Conservation (phyloP, 2,888 invertebrate species). For the Limnephilus marmoratus region DNA sequence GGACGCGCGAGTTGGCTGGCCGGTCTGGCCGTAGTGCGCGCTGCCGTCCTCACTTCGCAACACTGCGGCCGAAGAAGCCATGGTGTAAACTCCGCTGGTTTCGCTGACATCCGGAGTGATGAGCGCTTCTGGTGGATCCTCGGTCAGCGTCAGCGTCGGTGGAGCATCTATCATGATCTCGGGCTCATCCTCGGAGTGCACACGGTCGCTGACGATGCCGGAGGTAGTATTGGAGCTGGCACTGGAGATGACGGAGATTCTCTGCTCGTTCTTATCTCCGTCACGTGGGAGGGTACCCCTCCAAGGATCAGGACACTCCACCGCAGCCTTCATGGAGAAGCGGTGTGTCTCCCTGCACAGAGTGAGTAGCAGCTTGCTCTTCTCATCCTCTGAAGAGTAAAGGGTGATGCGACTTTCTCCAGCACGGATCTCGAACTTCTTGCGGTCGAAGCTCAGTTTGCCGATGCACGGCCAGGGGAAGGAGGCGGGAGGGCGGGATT, state of each 20-base stretch:
- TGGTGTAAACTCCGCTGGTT: conserved; percentile 91
- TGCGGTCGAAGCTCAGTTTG: conserved; percentile 96
- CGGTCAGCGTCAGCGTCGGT: conserved; percentile 86
- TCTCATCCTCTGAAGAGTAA: conserved; percentile 94
- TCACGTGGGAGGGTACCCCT: conserved; percentile 78
- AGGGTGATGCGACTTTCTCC: conserved; percentile 92
- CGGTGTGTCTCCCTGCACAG: conserved; percentile 96
- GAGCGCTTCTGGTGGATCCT: conserved; percentile 73
- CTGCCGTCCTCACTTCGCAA: conserved; percentile 71
- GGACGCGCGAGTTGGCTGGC: conserved; percentile 68
- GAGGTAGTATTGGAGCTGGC: conserved; percentile 98
- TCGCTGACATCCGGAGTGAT: conserved; percentile 83
- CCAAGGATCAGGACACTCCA: conserved; percentile 88
- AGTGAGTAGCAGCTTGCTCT: conserved; percentile 92
- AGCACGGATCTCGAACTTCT: conserved; percentile 97
- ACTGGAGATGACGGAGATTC: conserved; percentile 93
- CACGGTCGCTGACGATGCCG: conserved; percentile 96
- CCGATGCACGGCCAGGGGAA: conserved; percentile 98
- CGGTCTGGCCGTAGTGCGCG: conserved; percentile 68
- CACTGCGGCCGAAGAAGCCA: conserved; percentile 80
- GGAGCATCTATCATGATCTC: conserved; percentile 91
- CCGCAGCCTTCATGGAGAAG: conserved; percentile 95
- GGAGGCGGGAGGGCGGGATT: conserved; percentile 83
- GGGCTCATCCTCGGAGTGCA: conserved; percentile 95
- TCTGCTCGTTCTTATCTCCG: conserved; percentile 85